phyloP scores from a whole-genome alignment of 2,888 invertebrate species.

The Agriotes lineatus region DNA sequence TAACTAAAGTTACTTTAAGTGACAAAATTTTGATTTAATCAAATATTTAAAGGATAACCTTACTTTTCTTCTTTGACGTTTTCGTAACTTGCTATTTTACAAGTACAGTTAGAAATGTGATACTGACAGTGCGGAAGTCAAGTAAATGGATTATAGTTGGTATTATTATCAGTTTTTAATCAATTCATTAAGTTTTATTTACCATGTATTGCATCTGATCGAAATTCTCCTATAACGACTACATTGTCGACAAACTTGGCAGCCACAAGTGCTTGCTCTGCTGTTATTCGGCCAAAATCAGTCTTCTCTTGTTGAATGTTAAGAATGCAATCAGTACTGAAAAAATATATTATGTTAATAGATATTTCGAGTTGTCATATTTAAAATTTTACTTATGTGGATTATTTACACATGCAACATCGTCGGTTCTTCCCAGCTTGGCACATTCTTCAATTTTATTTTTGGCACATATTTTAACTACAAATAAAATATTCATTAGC shows the following conservation, averaged over 20 bases:
- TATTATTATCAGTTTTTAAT: too few relatives aligned
- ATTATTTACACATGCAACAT: conserved; percentile 3
- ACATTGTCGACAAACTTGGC: conserved; percentile 64
- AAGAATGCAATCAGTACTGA: conserved; percentile 73
- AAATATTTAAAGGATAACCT: too few relatives aligned
- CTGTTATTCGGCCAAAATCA: conserved; percentile 72
- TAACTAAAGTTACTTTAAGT: too few relatives aligned
- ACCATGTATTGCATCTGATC: conserved; percentile 43
- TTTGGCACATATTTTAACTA: conserved; percentile 19
- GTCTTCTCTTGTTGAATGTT: conserved; percentile 68
- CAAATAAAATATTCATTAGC: too few relatives aligned
- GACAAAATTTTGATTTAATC: too few relatives aligned
- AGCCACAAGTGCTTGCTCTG: conserved; percentile 73
- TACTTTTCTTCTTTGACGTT: too few relatives aligned
- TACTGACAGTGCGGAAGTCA: too few relatives aligned
- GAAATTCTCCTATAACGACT: conserved; percentile 68
- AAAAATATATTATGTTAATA: conserved; percentile 1
- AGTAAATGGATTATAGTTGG: too few relatives aligned
- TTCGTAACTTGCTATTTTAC: too few relatives aligned
- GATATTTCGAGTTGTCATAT: neutral
- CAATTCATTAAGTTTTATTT: conserved; percentile 14
- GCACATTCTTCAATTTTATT: neutral
- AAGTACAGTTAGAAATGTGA: too few relatives aligned
- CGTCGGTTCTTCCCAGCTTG: neutral
- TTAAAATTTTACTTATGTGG: conserved; percentile 10